phyloP scores from a whole-genome alignment of 2,113 vertebrate genomes.

The Salvelinus sp. region DNA sequence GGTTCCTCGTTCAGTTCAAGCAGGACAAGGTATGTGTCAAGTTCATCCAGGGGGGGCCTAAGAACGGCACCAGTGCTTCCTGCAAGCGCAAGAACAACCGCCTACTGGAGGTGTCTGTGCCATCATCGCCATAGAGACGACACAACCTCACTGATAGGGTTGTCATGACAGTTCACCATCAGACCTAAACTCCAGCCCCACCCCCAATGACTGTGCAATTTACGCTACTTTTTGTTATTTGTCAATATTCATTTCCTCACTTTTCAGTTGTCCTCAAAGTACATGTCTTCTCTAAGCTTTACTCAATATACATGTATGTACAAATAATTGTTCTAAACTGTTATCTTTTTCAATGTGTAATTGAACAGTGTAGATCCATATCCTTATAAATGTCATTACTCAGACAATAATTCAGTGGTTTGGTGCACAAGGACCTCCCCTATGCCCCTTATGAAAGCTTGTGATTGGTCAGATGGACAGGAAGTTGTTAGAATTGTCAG shows the following conservation, averaged over 20 bases:
- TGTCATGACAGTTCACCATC: slow-evolving; percentile 57
- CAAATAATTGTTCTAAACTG: neutral
- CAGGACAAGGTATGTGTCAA: slow-evolving; percentile 98
- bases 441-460: neutral
- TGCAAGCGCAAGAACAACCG: slow-evolving; percentile 98
- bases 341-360: slow-evolving; percentile 4
- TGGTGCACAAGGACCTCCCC: neutral
- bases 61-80: slow-evolving; percentile 84
- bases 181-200: slow-evolving; percentile 46
- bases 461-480: neutral
- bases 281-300: slow-evolving; percentile 12
- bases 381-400: neutral
- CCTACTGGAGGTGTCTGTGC: slow-evolving; percentile 93
- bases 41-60: slow-evolving; percentile 88
- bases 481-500: neutral
- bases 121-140: slow-evolving; percentile 62
- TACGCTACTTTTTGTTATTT: slow-evolving; percentile 59
- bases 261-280: neutral
- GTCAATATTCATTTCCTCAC: slow-evolving; percentile 23
- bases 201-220: slow-evolving; percentile 80
- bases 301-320: slow-evolving; percentile 6
- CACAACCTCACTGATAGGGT: slow-evolving; percentile 10
- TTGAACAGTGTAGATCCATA: neutral
- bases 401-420: neutral
- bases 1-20: slow-evolving; percentile 96